Evolutionary conservation across 2,113 vertebrate genomes (phyloP), one percentile per base, ranked within the genome.

Genomic region (Rhea americana): DNA sequence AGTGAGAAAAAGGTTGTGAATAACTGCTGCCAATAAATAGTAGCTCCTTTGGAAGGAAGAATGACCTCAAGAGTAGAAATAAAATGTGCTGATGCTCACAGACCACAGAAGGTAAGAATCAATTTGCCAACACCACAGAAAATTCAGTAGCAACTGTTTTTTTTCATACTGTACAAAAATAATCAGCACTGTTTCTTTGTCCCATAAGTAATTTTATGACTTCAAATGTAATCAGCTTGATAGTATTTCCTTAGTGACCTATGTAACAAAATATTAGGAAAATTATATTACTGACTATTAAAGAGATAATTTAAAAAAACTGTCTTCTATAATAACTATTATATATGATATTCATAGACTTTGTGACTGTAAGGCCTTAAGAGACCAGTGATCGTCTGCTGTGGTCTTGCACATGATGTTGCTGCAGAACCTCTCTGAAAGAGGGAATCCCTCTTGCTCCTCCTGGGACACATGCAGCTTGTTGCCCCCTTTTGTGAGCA

Each of bases 81-180:
- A 81, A 90, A 95, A 81, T 83, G 32, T 95, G 68, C 85, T 96
- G 82, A 85, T 89, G 45, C 26, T 91, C 72, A 89, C 39, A 77
- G 67, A 71, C 24, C 4, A 13, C 11, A 61, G 68, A 95, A 91
- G 56, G 68, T 93, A 91, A 93, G 78, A 81, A 90, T 65, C 35
- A 81, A 56, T 61, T 92, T 90, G 85, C 65, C 73, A 94, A 75
- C 85, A 87, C 51, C 77, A 26, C 41, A 85, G 47, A 76, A 94
- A 90, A 91, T 91, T 74, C 35, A 68, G 75, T 55, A 87, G 39
- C 87, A 91, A 80, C 65, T 83, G 55, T 91, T 92, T 88, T 95
- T 96, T 96, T 85, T 81, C 67, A 67, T 83, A 41, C 65, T 71
- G 30, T 81, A 56, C 87, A 93, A 93, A 96, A 95, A 87, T 81